These are phyloP conservation scores for Philonicus albiceps DNA, from an alignment of 2,888 invertebrate species.

Conservation along the genomic window DNA sequence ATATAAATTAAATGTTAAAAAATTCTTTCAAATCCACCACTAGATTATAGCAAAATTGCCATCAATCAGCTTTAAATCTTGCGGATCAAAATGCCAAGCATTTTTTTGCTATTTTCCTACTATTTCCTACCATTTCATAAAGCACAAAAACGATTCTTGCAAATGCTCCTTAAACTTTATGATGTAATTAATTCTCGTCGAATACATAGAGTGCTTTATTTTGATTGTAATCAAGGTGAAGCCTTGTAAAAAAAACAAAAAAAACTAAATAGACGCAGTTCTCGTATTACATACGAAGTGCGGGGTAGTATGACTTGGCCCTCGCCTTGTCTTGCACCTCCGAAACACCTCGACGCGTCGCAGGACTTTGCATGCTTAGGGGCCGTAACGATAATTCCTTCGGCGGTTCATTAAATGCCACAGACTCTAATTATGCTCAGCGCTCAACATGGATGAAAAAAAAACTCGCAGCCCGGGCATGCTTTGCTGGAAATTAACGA, in stretches of 20 bases:
- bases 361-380: background rate
- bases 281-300: background rate
- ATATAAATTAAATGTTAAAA: background rate
- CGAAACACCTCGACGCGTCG: background rate
- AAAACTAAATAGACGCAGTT: background rate
- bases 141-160: background rate
- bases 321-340: background rate
- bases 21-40: background rate
- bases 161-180: background rate
- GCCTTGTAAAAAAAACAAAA: background rate
- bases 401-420: constrained; percentile 29
- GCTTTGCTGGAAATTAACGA: background rate
- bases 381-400: constrained; percentile 19
- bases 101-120: background rate
- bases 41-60: background rate
- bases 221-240: background rate
- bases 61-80: background rate
- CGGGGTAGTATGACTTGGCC: background rate
- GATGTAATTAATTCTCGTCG: background rate
- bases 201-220: background rate
- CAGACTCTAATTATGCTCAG: constrained; percentile 9
- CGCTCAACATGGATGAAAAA: background rate
- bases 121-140: background rate
- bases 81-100: background rate
- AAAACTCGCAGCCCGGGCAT: background rate